Base-by-base conservation (phyloP, 2,797 vertebrate species). In the Mus minutoides region DNA sequence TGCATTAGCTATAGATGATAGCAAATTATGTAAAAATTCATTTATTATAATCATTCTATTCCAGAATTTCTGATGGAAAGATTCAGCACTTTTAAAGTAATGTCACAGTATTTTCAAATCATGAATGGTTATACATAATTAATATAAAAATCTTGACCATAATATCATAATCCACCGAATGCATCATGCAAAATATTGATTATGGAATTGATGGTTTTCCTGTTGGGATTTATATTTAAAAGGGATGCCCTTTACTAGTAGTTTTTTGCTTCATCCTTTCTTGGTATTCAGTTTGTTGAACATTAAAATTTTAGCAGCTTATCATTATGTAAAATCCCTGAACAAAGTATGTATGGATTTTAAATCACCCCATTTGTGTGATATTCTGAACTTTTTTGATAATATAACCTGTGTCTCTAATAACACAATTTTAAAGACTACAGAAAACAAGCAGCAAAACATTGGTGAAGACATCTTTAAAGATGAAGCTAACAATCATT, bases 221-320 rank as follows among this genome's bases (percentile, higher is more conserved):
- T 88, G 14, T 49, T 90, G 56, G 87, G 87, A 69, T 78, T 90
- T 88, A 46, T 67, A 85, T 88, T 88, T 90, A 60, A 91, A 92
- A 92, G 8, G 16, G 94, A 92, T 6, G 4, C 5, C 5, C 49
- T 94, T 49, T 83, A 46, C 10, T 10, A 94, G 78, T 4, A 40
- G 19, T 86, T 29, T 16, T 94, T 26, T 82, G 1, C 3, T 91
- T 97, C 60, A 94, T 21, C 6, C 0, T 82, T 95, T 90, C 82
- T 67, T 84, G 60, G 86, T 88, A 77, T 3, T 43, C 6, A 92
- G 1, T 83, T 92, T 91, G 3, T 79, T 76, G 60, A 80, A 40
- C 86, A 83, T 46, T 93, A 93, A 83, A 87, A 46, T 94, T 85
- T 94, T 83, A 93, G 14, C 54, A 90, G 56, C 40, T 92, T 79